A percentile compares a stretch with the other conserved stretches of the same genome.
These are phyloP conservation scores for Eupithecia centaureata DNA, from an alignment of 2,888 invertebrate genomes.

Conservation along the genomic window DNA sequence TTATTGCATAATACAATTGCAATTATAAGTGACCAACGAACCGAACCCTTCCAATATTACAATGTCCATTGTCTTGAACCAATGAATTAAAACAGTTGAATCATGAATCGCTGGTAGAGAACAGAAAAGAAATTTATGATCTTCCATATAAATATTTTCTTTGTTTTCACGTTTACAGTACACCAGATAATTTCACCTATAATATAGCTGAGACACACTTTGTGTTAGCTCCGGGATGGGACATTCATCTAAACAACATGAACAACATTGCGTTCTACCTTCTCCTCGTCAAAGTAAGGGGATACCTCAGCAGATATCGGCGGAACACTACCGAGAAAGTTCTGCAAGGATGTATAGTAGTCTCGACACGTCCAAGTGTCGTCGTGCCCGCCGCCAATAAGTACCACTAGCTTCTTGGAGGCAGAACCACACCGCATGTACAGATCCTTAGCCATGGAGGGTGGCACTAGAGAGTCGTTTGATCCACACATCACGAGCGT, in stretches of 20 bases:
- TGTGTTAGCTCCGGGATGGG: no score
- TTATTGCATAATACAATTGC: not conserved
- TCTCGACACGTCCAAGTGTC: slow-evolving; percentile 96
- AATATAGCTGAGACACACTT: not conserved
- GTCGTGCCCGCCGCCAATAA: slow-evolving; percentile 95
- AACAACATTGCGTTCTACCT: slow-evolving; percentile 55
- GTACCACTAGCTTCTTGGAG: slow-evolving; percentile 89
- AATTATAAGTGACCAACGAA: not conserved
- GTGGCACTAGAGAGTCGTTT: slow-evolving; percentile 94
- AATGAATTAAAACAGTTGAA: no score
- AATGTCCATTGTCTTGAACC: no score
- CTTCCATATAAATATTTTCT: not conserved
- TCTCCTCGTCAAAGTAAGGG: slow-evolving; percentile 60
- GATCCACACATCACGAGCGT: slow-evolving; percentile 95
- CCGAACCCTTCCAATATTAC: no score
- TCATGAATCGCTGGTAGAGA: not conserved
- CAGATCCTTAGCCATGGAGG: slow-evolving; percentile 93
- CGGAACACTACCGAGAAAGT: slow-evolving; percentile 76
- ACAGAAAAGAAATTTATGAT: not conserved
- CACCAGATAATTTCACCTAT: not conserved
- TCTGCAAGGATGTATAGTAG: slow-evolving; percentile 86
- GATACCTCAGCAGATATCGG: slow-evolving; percentile 60
- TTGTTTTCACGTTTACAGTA: not conserved
- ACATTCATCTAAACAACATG: slow-evolving; percentile 58
- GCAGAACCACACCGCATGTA: slow-evolving; percentile 89